Evolutionary conservation across 64 coral and sea anemone species (phyloP).

Genomic region (Astreopora myriophthalma): DNA sequence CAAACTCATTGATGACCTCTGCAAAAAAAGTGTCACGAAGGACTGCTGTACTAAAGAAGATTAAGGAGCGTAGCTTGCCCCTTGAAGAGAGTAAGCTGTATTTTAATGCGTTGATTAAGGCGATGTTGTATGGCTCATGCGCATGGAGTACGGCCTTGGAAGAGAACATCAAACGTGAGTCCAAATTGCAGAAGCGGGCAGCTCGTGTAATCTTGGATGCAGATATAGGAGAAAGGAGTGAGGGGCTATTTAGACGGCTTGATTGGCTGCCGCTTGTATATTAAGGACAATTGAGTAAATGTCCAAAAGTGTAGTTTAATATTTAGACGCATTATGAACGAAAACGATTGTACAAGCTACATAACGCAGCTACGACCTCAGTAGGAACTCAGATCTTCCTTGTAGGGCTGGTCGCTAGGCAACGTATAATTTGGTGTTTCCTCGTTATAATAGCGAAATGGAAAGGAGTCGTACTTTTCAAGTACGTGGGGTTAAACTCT

Average conservation of each 20-base stretch:
- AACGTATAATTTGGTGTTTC: neutral
- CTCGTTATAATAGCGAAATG: neutral
- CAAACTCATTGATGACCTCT: slow-evolving; percentile 47
- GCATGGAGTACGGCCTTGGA: neutral
- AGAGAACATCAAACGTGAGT: neutral
- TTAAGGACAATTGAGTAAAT: slow-evolving; percentile 22
- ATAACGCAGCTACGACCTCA: neutral
- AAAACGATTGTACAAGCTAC: neutral
- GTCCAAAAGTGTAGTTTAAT: neutral
- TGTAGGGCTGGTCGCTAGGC: neutral
- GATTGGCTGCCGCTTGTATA: neutral
- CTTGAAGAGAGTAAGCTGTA: too few species aligned
- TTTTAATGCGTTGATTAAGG: too few species aligned
- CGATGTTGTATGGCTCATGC: neutral
- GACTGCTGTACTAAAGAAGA: slow-evolving; percentile 24
- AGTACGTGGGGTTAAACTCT: neutral
- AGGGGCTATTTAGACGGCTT: neutral
- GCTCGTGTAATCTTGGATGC: slow-evolving; percentile 21
- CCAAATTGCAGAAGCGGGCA: neutral
- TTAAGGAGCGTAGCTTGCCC: neutral
- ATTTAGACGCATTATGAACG: neutral
- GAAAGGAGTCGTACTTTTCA: neutral
- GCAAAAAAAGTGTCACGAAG: slow-evolving; percentile 32
- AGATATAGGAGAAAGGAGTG: slow-evolving; percentile 18
- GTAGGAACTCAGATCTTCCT: slow-evolving; percentile 12